Percentiles rank a stretch among this genome's conserved stretches.
phyloP scores from a whole-genome alignment of 2,888 invertebrate genomes.

The Dicroscelio sp. region DNA sequence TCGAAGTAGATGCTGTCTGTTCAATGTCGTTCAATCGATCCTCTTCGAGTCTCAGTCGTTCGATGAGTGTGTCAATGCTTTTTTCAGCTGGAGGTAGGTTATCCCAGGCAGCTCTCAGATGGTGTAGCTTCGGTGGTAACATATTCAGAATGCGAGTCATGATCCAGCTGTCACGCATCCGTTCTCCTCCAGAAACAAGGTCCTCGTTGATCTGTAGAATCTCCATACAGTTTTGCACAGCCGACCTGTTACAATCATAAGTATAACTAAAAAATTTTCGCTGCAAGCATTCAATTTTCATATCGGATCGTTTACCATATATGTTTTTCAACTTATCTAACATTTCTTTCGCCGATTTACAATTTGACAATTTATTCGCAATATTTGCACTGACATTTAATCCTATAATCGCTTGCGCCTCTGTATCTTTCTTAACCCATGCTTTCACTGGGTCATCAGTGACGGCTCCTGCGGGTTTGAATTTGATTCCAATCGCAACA shows the following conservation, averaged over 20 bases:
- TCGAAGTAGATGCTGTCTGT: neutral
- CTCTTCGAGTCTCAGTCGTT: conserved; percentile 69
- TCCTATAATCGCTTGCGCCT: conserved; percentile 80
- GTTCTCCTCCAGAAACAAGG: neutral
- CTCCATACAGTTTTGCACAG: conserved; percentile 82
- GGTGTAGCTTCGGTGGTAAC: conserved; percentile 82
- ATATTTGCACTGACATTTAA: conserved; percentile 78
- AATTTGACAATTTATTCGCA: conserved; percentile 78
- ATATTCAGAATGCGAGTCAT: conserved; percentile 2
- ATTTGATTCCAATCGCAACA: conserved; percentile 29
- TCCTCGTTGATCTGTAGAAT: conserved; percentile 18
- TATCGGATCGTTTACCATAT: conserved; percentile 61
- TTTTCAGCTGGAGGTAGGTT: conserved; percentile 67
- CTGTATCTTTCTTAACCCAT: conserved; percentile 80
- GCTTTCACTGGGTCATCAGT: neutral
- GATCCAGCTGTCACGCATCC: neutral
- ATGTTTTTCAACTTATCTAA: conserved; percentile 72
- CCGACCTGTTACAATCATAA: conserved; percentile 80
- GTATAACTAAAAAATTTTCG: conserved; percentile 81
- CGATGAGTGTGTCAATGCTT: conserved; percentile 43
- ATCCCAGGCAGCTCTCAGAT: conserved; percentile 82
- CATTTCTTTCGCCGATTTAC: conserved; percentile 73
- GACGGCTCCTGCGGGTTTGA: neutral
- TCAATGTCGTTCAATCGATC: conserved; percentile 49
- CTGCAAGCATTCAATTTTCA: conserved; percentile 44